Conservation (phyloP, 2,113 vertebrate genomes). For the Hemicordylus capensis region DNA sequence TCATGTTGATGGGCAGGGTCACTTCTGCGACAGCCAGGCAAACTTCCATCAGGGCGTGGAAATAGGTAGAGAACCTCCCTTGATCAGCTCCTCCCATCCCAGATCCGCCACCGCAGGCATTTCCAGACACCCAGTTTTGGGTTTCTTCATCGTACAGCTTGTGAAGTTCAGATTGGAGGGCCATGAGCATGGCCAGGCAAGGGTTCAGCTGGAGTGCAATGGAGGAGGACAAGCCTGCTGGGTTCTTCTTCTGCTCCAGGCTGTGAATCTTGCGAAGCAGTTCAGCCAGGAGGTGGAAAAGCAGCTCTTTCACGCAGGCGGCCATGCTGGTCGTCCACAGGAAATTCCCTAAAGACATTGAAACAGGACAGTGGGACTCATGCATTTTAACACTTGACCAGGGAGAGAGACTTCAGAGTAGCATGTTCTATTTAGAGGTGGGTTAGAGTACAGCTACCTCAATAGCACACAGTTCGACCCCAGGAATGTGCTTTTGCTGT, state of each 20-base stretch:
- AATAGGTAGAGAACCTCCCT: conserved; percentile 94
- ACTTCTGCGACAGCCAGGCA: conserved; percentile 96
- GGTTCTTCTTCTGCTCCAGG: conserved; percentile 89
- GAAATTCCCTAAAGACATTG: conserved; percentile 82
- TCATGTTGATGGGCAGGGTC: conserved; percentile 91
- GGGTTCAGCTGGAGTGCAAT: conserved; percentile 95
- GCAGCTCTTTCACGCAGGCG: conserved; percentile 90
- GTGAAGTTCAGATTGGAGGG: conserved; percentile 92
- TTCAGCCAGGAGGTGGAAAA: conserved; percentile 93
- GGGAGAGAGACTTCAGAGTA: background rate
- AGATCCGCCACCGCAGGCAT: conserved; percentile 72
- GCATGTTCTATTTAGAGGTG: background rate
- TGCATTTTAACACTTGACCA: background rate
- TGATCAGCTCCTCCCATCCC: conserved; percentile 83
- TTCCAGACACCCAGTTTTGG: conserved; percentile 87
- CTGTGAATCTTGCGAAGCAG: conserved; percentile 90
- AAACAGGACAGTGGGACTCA: conserved; percentile 12
- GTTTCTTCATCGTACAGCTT: conserved; percentile 95
- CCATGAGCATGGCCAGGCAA: conserved; percentile 95
- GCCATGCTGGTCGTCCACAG: conserved; percentile 96
- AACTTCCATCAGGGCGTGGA: conserved; percentile 95
- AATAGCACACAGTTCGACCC: too few relatives aligned
- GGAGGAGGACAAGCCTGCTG: conserved; percentile 87
- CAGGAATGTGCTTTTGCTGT: background rate
- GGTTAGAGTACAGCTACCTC: too few relatives aligned